Percentiles rank a stretch among this genome's conserved stretches.
phyloP scores from a whole-genome alignment of 2,797 vertebrate species.

The Pipistrellus kuhlii region DNA sequence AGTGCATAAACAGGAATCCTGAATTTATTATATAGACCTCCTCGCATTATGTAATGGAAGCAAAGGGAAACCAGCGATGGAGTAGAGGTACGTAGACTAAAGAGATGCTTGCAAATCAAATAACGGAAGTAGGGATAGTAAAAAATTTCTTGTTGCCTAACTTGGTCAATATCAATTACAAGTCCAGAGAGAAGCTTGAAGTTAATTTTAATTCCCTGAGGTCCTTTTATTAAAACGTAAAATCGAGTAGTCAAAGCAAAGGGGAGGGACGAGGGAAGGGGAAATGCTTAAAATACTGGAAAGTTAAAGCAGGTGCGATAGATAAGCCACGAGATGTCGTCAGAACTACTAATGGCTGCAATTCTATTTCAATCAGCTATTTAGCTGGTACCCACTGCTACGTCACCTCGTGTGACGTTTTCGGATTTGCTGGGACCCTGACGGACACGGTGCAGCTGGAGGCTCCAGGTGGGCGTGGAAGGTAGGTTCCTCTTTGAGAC shows the following conservation, averaged over 20 bases:
- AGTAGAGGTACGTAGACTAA: conserved; percentile 84
- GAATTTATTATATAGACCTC: conserved; percentile 84
- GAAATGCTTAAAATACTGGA: not conserved
- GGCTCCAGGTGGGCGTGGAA: not conserved
- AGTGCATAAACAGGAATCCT: conserved; percentile 84
- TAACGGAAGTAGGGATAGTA: conserved; percentile 68
- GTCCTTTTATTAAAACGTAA: conserved; percentile 70
- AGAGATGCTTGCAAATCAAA: conserved; percentile 80
- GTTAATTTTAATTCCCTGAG: conserved; percentile 67
- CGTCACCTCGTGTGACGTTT: conserved; percentile 80
- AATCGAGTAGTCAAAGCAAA: conserved; percentile 40
- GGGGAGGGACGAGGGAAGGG: conserved; percentile 59
- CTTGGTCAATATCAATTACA: conserved; percentile 54
- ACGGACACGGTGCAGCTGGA: conserved; percentile 33
- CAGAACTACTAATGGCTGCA: conserved; percentile 71
- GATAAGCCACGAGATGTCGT: conserved; percentile 14
- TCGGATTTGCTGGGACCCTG: conserved; percentile 67
- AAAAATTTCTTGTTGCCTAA: conserved; percentile 39
- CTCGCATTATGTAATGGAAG: conserved; percentile 83
- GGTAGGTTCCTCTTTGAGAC: conserved; percentile 66
- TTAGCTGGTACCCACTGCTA: conserved; percentile 84
- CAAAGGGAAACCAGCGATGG: conserved; percentile 84
- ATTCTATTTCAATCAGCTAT: conserved; percentile 84
- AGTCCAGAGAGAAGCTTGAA: conserved; percentile 52
- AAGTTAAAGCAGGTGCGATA: conserved; percentile 55